Evolutionary conservation across 2,888 invertebrate species (phyloP).

Genomic region (Crematogaster levior): DNA sequence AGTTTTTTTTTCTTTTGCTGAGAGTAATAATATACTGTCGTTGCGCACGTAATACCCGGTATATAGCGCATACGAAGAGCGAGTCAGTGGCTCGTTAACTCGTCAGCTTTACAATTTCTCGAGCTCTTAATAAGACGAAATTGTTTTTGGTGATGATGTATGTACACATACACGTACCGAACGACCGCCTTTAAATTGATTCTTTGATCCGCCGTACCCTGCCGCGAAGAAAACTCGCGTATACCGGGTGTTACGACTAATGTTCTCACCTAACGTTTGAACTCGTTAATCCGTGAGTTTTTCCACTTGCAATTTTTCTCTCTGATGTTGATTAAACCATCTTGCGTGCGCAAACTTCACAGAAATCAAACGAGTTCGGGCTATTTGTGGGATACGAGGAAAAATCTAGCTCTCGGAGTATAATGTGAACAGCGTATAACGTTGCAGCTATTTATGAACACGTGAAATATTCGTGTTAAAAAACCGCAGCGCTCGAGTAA

Average conservation of each 20-base stretch:
- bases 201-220: constrained; percentile 51
- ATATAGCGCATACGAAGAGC: constrained; percentile 37
- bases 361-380: constrained; percentile 41
- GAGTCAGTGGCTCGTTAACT: constrained; percentile 55
- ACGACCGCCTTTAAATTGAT: constrained; percentile 66
- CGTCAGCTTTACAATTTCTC: constrained; percentile 56
- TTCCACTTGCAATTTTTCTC: not conserved
- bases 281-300: constrained; percentile 18
- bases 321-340: constrained; percentile 23
- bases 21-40: not conserved
- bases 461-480: not conserved
- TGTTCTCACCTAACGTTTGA: not conserved
- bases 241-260: constrained; percentile 47
- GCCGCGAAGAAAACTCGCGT: constrained; percentile 27
- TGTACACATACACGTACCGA: constrained; percentile 8
- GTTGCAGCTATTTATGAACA: constrained; percentile 18
- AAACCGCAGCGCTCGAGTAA: not conserved
- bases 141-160: constrained; percentile 68
- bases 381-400: constrained; percentile 23
- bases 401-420: constrained; percentile 4
- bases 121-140: constrained; percentile 70
- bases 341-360: constrained; percentile 9
- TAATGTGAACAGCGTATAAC: constrained; percentile 15
- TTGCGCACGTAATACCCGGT: constrained; percentile 5
- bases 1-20: not conserved